phyloP scores from a whole-genome alignment of 2,113 vertebrate species.

The Sinosuthora webbiana region DNA sequence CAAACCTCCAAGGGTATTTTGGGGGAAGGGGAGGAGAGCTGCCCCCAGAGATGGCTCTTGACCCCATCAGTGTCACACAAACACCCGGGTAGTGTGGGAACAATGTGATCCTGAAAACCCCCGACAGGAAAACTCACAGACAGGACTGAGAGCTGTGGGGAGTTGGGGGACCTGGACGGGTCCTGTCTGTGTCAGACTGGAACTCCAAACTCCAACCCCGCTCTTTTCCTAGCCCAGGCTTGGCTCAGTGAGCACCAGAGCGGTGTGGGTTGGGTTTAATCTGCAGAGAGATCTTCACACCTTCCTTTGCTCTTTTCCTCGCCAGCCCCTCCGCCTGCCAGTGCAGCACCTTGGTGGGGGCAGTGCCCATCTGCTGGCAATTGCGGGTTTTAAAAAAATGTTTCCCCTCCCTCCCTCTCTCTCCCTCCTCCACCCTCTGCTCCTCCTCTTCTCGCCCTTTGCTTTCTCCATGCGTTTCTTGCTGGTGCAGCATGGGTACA shows the following conservation, averaged over 20 bases:
- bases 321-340: background rate
- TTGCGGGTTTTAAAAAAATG: background rate
- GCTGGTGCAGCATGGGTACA: background rate
- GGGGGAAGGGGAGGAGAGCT: background rate
- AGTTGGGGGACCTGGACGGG: background rate
- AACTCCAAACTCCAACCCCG: accelerated
- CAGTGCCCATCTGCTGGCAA: constrained; percentile 37
- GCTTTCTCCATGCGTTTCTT: background rate
- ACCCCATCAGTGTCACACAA: accelerated
- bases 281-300: constrained; percentile 47
- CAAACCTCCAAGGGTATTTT: background rate
- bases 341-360: background rate
- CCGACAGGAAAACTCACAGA: accelerated
- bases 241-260: background rate
- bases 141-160: background rate
- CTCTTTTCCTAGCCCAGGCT: background rate
- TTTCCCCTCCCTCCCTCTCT: background rate
- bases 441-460: background rate
- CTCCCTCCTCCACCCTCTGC: background rate
- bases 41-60: background rate
- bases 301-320: constrained; percentile 37
- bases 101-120: no score
- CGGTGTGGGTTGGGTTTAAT: background rate
- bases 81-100: background rate
- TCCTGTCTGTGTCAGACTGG: background rate